Percentiles rank a stretch among this genome's conserved stretches.
Evolutionary conservation across 2,113 vertebrate species (phyloP).

Genomic region (Ciconia stormi): DNA sequence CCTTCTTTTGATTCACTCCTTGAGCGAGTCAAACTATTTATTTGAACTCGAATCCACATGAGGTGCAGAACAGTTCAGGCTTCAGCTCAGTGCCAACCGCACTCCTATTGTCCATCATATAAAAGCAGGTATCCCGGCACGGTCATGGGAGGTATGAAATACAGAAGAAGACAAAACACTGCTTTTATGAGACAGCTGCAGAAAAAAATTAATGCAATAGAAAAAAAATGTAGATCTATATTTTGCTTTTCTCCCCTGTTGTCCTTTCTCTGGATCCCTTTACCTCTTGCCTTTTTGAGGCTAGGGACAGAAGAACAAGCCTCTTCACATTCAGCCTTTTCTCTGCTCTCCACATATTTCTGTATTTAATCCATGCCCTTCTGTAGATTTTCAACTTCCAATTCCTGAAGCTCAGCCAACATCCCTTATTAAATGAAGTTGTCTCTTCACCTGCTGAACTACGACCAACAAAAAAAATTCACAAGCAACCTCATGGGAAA

Average conservation of each 20-base stretch:
- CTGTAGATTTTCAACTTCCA: neutral
- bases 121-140: slow-evolving; percentile 21
- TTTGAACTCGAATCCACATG: slow-evolving; percentile 31
- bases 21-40: slow-evolving; percentile 31
- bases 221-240: neutral
- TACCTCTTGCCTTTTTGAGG: neutral
- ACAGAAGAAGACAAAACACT: slow-evolving; percentile 23
- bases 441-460: slow-evolving; percentile 1
- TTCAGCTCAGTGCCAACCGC: neutral
- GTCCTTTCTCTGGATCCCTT: slow-evolving; percentile 2
- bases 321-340: neutral
- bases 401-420: neutral
- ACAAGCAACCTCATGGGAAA: neutral
- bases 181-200: slow-evolving; percentile 20
- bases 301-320: neutral
- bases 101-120: slow-evolving; percentile 44
- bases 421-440: neutral
- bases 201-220: neutral
- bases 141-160: neutral
- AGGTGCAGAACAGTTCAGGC: neutral
- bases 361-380: slow-evolving; percentile 1
- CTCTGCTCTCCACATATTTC: neutral
- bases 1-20: slow-evolving; percentile 47
- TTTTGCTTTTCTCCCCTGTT: neutral
- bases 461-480: neutral